A percentile compares a stretch with the other conserved stretches of the same genome.
Evolutionary conservation across 2,113 vertebrate species (phyloP).

Genomic region (Agelaius phoeniceus): DNA sequence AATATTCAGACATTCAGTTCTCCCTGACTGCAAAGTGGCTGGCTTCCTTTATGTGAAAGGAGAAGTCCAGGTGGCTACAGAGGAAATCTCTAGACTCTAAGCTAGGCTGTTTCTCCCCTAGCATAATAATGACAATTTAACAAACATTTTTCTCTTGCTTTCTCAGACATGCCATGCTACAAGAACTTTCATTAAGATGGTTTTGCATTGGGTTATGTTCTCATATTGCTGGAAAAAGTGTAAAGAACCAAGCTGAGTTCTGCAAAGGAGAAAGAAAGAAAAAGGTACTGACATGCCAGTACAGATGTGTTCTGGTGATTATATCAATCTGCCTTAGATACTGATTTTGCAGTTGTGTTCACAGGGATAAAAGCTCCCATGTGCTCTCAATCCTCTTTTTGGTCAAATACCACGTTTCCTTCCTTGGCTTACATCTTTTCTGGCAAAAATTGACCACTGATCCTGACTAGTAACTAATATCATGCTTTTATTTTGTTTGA

Average conservation of each 20-base stretch:
- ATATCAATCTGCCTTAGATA: background rate
- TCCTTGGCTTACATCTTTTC: background rate
- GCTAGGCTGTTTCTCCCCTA: background rate
- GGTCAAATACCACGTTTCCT: background rate
- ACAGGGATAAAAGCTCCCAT: background rate
- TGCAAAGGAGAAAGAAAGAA: background rate
- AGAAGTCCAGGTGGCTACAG: background rate
- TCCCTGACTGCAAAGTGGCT: background rate
- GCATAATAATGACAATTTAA: background rate
- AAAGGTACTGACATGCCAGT: background rate
- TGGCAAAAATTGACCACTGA: background rate
- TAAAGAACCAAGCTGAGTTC: background rate
- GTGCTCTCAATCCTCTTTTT: background rate
- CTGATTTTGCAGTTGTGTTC: background rate
- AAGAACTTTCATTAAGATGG: background rate
- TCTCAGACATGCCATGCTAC: background rate
- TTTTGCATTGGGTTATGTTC: background rate
- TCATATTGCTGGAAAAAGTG: background rate
- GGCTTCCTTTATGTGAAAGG: background rate
- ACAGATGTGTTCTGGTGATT: background rate
- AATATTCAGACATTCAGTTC: background rate
- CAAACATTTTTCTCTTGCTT: background rate
- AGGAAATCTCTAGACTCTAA: background rate
- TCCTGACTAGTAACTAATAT: background rate
- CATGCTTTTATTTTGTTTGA: background rate